A percentile compares a stretch with the other conserved stretches of the same genome.
Conservation (phyloP, 2,888 invertebrate species). For the Diogma glabrata region DNA sequence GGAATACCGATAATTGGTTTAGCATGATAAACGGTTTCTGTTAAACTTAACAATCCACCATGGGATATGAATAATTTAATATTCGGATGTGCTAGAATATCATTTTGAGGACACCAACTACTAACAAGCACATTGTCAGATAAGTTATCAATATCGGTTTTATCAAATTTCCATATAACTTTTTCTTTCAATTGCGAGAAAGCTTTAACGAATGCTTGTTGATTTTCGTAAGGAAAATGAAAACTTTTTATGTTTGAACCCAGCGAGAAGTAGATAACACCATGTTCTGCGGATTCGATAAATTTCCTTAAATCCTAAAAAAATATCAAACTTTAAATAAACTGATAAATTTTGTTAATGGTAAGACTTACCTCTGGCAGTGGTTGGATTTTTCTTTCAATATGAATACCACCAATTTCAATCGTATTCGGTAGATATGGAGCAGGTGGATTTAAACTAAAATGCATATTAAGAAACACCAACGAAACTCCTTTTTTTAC, state of each 20-base stretch:
- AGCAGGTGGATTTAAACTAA: conserved; percentile 28
- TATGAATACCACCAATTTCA: conserved; percentile 35
- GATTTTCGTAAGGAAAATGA: conserved; percentile 21
- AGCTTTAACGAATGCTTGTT: conserved; percentile 13
- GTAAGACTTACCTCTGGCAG: too few species aligned
- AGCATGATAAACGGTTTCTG: too few species aligned
- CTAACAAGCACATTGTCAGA: too few species aligned
- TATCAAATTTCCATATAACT: too few species aligned
- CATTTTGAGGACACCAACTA: too few species aligned
- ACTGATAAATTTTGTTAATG: too few species aligned
- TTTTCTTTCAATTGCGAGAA: conserved; percentile 15
- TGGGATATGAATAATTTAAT: too few species aligned
- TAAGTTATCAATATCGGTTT: too few species aligned
- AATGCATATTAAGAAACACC: conserved; percentile 32
- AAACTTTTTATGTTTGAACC: conserved; percentile 34
- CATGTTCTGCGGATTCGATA: conserved; percentile 34
- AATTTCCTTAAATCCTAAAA: conserved; percentile 35
- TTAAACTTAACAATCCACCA: too few species aligned
- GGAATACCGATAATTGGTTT: too few species aligned
- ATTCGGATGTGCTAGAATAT: too few species aligned
- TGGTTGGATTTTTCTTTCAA: conserved; percentile 26
- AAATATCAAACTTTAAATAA: too few species aligned
- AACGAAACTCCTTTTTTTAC: conserved; percentile 26
- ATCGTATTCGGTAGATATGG: conserved; percentile 36
- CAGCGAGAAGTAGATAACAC: conserved; percentile 39